A percentile compares a stretch with the other conserved stretches of the same genome.
Conservation (phyloP, 2,888 invertebrate species). For the Mythimna pallens region DNA sequence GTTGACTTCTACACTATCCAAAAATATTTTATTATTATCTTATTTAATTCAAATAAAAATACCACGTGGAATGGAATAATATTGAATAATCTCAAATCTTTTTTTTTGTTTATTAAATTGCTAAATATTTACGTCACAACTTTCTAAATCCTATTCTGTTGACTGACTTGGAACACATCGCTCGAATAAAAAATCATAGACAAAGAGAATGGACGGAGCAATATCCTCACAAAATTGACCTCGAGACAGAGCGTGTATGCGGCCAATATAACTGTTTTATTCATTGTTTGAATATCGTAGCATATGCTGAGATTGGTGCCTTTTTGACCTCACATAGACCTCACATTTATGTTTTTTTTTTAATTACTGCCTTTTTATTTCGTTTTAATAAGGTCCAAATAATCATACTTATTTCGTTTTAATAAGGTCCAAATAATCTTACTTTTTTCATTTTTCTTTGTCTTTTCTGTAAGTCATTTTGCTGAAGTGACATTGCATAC, state of each 20-base stretch:
- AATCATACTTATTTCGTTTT: too few relatives aligned
- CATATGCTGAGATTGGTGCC: too few relatives aligned
- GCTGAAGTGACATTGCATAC: too few relatives aligned
- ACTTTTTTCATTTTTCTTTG: too few relatives aligned
- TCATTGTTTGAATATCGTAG: too few relatives aligned
- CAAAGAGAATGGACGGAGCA: neutral
- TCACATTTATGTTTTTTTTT: too few relatives aligned
- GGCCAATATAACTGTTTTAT: neutral
- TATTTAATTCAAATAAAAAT: constrained; percentile 4
- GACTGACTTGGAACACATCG: neutral
- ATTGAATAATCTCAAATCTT: constrained; percentile 4
- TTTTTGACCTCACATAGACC: too few relatives aligned
- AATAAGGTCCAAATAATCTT: too few relatives aligned
- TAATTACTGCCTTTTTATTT: too few relatives aligned
- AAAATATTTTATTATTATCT: neutral
- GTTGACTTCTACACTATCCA: too few relatives aligned
- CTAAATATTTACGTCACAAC: neutral
- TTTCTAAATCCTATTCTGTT: constrained; percentile 8
- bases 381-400: too few relatives aligned
- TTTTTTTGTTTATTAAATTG: neutral
- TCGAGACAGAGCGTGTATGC: neutral
- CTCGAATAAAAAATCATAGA: neutral
- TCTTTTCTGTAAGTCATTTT: too few relatives aligned
- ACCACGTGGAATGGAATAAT: constrained; percentile 1
- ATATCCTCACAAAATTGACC: neutral